Evolutionary conservation across 2,888 invertebrate genomes (phyloP).

Genomic region (Incurvaria masculella): DNA sequence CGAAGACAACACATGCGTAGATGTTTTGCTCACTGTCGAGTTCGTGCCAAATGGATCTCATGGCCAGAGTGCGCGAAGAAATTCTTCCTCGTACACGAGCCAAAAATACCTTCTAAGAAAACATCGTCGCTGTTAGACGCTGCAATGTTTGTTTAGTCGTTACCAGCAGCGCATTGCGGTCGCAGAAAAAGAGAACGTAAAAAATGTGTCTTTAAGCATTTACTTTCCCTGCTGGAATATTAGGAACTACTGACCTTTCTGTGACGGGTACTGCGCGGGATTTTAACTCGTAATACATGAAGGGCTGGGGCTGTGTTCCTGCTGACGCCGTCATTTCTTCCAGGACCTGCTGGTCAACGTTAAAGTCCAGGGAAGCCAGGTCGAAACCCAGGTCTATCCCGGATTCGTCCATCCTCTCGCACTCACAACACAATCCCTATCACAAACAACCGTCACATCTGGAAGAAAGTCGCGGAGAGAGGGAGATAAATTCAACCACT

Average conservation of each 20-base stretch:
- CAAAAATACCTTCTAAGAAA: conserved; percentile 41
- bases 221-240: neutral
- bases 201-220: neutral
- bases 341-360: conserved; percentile 49
- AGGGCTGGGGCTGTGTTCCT: conserved; percentile 46
- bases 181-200: neutral
- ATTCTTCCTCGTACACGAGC: conserved; percentile 40
- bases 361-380: conserved; percentile 56
- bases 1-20: too few species aligned
- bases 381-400: conserved; percentile 64
- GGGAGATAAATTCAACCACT: too few species aligned
- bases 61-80: conserved; percentile 28
- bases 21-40: too few species aligned
- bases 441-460: conserved; percentile 15
- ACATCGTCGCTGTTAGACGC: neutral
- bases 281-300: conserved; percentile 63
- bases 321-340: conserved; percentile 56
- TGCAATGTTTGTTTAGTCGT: neutral
- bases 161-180: neutral
- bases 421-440: conserved; percentile 35
- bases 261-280: conserved; percentile 57
- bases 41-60: neutral
- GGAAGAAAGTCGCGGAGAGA: conserved; percentile 3
- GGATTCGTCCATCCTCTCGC: conserved; percentile 57
- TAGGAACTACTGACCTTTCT: conserved; percentile 46